phyloP scores from a whole-genome alignment of 2,888 invertebrate genomes.

The Euzetes globulus region DNA sequence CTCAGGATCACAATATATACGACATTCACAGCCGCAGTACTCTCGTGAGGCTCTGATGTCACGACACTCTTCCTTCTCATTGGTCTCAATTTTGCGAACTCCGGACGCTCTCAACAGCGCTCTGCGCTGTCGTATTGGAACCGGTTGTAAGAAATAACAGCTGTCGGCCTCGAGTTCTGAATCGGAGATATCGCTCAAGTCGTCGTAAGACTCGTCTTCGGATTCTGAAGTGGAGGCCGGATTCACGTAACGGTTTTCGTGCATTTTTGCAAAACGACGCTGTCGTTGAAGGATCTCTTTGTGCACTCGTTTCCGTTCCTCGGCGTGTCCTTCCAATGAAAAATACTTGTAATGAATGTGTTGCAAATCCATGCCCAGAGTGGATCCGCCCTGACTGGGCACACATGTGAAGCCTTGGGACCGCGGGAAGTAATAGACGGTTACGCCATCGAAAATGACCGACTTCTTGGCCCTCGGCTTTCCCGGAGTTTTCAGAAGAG shows the following conservation, averaged over 20 bases:
- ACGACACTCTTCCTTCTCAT: conserved; percentile 88
- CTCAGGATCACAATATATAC: conserved; percentile 88
- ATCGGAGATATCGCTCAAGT: conserved; percentile 50
- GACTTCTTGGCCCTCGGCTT: conserved; percentile 56
- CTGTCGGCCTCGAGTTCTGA: conserved; percentile 79
- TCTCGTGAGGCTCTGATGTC: conserved; percentile 66
- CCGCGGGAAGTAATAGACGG: conserved; percentile 89
- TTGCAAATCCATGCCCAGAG: conserved; percentile 68
- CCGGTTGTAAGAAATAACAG: conserved; percentile 81
- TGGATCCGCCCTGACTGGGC: conserved; percentile 56
- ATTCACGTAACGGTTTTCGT: conserved; percentile 29
- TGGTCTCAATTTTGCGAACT: conserved; percentile 81
- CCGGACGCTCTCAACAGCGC: conserved; percentile 83
- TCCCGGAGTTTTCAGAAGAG: conserved; percentile 38
- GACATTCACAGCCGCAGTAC: conserved; percentile 86
- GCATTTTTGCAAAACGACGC: conserved; percentile 37
- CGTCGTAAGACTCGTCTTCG: conserved; percentile 42
- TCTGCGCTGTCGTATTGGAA: conserved; percentile 80
- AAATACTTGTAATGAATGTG: conserved; percentile 66
- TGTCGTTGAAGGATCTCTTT: conserved; percentile 56
- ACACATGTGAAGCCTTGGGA: conserved; percentile 55
- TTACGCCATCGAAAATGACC: conserved; percentile 82
- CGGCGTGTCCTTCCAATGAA: conserved; percentile 75
- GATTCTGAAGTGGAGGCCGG: conserved; percentile 36
- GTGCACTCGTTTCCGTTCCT: conserved; percentile 73